These are phyloP conservation scores for Epizoanthus stellaris DNA, from an alignment of 92 coral and sea anemone genomes.

Conservation along the genomic window DNA sequence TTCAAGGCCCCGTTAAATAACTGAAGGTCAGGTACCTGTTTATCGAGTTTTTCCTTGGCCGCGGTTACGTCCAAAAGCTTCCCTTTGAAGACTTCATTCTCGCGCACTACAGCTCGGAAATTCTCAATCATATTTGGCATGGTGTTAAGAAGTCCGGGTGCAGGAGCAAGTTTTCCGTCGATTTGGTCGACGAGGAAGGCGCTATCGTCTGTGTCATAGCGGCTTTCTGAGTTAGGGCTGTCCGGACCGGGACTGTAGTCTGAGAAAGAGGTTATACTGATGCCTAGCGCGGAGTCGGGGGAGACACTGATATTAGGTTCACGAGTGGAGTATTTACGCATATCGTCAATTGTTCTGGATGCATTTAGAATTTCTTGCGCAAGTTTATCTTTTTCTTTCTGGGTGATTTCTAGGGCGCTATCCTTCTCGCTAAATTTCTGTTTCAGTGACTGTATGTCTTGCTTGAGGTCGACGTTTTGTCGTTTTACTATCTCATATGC, in stretches of 20 bases:
- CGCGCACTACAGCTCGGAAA: constrained; percentile 81
- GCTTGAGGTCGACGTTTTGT: constrained; percentile 72
- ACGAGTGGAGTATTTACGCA: constrained; percentile 68
- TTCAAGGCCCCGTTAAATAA: constrained; percentile 63
- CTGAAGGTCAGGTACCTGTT: constrained; percentile 64
- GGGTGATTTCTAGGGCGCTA: constrained; percentile 60
- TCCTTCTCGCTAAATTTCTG: constrained; percentile 64
- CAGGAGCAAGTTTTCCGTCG: constrained; percentile 55
- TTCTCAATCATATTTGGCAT: constrained; percentile 91
- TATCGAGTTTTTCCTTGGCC: constrained; percentile 69
- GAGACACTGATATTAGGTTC: constrained; percentile 67
- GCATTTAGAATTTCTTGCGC: constrained; percentile 84
- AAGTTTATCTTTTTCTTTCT: constrained; percentile 72
- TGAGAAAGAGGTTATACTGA: constrained; percentile 66
- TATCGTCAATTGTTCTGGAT: constrained; percentile 82
- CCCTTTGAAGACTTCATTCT: constrained; percentile 68
- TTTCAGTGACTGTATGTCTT: constrained; percentile 65
- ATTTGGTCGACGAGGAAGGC: constrained; percentile 52
- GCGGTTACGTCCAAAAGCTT: constrained; percentile 56
- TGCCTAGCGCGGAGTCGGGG: constrained; percentile 86
- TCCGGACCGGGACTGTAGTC: constrained; percentile 72
- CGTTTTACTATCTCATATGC: constrained; percentile 89
- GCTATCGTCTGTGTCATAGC: constrained; percentile 50
- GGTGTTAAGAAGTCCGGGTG: constrained; percentile 68
- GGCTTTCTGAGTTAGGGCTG: constrained; percentile 76